Percentiles rank a stretch among this genome's conserved stretches.
These are phyloP conservation scores for Sebastiscus albofasciatus DNA, from an alignment of 2,797 vertebrate species.

Conservation along the genomic window DNA sequence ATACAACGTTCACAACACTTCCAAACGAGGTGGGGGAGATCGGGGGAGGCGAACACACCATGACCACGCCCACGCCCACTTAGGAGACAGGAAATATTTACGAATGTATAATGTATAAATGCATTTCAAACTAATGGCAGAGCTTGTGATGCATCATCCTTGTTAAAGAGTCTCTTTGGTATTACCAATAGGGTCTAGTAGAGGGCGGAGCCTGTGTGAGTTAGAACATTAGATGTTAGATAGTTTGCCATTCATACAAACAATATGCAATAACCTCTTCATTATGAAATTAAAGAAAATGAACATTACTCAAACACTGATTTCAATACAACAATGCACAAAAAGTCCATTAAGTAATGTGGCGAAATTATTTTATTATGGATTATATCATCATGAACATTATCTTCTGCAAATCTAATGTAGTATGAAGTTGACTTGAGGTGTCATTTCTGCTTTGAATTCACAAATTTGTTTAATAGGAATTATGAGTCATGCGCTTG, in stretches of 20 bases:
- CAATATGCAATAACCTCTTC: background rate
- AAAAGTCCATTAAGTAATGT: background rate
- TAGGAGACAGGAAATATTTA: no score
- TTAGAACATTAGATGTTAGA: background rate
- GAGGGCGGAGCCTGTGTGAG: background rate
- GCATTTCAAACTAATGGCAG: background rate
- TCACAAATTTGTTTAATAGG: constrained; percentile 58
- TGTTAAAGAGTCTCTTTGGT: background rate
- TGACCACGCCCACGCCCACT: no score
- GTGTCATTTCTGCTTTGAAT: background rate
- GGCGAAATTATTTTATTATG: background rate
- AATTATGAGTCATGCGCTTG: constrained; percentile 60
- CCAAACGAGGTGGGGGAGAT: background rate
- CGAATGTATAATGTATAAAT: no score
- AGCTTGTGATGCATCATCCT: background rate
- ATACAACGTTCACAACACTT: background rate
- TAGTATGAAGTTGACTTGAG: background rate
- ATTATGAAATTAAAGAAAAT: background rate
- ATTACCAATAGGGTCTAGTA: background rate
- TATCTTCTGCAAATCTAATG: background rate
- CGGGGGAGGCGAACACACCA: no score
- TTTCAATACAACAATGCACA: background rate
- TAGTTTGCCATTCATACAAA: background rate
- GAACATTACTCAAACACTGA: background rate
- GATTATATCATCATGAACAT: background rate